These are phyloP conservation scores for Rhopalosiphum maidis DNA, from an alignment of 1,140 invertebrate genomes.

Conservation along the genomic window DNA sequence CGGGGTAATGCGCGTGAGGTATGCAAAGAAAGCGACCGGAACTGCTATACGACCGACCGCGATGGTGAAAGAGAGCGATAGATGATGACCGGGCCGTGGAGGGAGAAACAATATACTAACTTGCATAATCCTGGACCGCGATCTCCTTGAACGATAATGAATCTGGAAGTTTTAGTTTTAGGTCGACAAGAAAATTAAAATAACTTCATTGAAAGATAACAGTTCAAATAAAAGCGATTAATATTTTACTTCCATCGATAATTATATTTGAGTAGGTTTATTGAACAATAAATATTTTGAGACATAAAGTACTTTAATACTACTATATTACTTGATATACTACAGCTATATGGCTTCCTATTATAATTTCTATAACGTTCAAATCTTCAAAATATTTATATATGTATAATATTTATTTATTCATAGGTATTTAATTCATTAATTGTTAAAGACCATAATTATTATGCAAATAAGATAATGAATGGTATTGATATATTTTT, in stretches of 20 bases:
- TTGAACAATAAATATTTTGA: neutral
- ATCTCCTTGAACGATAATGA: slow-evolving; percentile 31
- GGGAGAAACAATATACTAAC: neutral
- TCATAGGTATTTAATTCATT: too few relatives aligned
- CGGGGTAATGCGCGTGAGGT: neutral
- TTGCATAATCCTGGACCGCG: neutral
- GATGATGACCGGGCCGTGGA: neutral
- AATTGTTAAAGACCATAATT: neutral
- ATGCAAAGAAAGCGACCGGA: neutral
- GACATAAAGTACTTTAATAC: neutral
- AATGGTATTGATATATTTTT: neutral
- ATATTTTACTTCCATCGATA: neutral
- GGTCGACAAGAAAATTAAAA: neutral
- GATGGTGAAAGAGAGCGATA: neutral
- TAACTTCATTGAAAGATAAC: neutral
- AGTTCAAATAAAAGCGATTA: neutral
- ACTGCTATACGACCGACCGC: neutral
- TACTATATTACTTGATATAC: neutral
- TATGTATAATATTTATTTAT: neutral
- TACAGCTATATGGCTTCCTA: neutral
- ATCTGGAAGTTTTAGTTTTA: neutral
- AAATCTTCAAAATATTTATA: neutral
- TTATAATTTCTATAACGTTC: neutral
- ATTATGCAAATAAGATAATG: neutral
- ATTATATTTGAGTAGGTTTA: neutral